phyloP scores from a whole-genome alignment of 2,888 invertebrate species.

The Athrips mouffetella region DNA sequence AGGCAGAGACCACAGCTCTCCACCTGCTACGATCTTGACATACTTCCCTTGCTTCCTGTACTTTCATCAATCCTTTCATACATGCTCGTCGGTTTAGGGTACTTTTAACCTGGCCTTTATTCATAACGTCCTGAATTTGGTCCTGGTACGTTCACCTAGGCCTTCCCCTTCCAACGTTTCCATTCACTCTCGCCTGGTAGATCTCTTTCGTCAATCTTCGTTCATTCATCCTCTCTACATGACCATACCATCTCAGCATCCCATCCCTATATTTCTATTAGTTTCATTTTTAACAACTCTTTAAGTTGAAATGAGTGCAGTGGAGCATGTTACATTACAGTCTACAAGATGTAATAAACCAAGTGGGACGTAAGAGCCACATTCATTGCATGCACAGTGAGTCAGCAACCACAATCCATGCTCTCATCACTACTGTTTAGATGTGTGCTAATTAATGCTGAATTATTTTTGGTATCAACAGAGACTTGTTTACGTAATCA shows the following conservation, averaged over 20 bases:
- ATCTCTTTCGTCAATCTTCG: no score
- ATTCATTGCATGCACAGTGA: not conserved
- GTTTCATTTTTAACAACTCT: not conserved
- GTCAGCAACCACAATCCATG: not conserved
- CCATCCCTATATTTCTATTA: not conserved
- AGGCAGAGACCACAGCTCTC: no score
- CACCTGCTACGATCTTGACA: no score
- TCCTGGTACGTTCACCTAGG: no score
- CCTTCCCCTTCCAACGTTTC: no score
- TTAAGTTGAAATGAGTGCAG: not conserved
- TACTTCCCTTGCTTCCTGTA: no score
- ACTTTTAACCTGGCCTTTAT: no score
- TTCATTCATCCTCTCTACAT: no score
- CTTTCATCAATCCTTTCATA: no score
- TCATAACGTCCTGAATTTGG: no score
- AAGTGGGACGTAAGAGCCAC: not conserved
- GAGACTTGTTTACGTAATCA: not conserved
- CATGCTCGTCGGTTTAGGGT: no score
- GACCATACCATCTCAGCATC: not conserved
- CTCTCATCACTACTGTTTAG: not conserved
- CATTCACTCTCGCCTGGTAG: no score
- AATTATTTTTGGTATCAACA: conserved; percentile 20
- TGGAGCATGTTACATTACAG: not conserved
- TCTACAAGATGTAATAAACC: not conserved
- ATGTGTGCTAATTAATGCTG: conserved; percentile 21